These are phyloP conservation scores for Falco columbarius DNA, from an alignment of 2,797 vertebrate species.

Conservation along the genomic window DNA sequence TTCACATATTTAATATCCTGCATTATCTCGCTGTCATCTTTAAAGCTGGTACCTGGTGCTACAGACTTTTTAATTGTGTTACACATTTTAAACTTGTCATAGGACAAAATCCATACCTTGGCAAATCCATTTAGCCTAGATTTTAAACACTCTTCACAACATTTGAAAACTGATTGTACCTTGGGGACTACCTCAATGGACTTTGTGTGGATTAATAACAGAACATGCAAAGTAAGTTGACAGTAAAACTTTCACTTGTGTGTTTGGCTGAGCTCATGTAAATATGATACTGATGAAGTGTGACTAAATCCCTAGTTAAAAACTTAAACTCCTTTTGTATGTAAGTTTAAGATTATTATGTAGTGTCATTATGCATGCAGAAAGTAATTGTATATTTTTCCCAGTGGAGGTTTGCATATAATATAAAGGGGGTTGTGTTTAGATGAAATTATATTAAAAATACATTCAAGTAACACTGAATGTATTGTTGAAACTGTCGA, in stretches of 20 bases:
- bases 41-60: background rate
- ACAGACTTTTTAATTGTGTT: background rate
- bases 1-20: background rate
- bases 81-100: background rate
- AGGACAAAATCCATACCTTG: slow-evolving; percentile 66
- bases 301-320: slow-evolving; percentile 69
- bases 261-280: slow-evolving; percentile 62
- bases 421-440: background rate
- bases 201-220: slow-evolving; percentile 65
- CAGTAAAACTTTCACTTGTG: slow-evolving; percentile 73
- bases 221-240: slow-evolving; percentile 69
- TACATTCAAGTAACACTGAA: background rate
- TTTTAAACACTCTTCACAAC: slow-evolving; percentile 58
- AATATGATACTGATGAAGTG: slow-evolving; percentile 71
- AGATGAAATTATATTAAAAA: slow-evolving; percentile 28
- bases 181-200: slow-evolving; percentile 44
- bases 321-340: slow-evolving; percentile 27
- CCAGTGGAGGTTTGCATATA: background rate
- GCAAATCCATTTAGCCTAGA: slow-evolving; percentile 62
- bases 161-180: slow-evolving; percentile 41
- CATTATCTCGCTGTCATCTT: background rate
- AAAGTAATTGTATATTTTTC: slow-evolving; percentile 16
- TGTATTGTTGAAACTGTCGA: background rate
- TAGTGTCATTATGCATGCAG: slow-evolving; percentile 23
- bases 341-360: background rate